Percentiles rank a stretch among this genome's conserved stretches.
Conservation (phyloP, 1,140 invertebrate genomes). For the Penaeus japonicus region DNA sequence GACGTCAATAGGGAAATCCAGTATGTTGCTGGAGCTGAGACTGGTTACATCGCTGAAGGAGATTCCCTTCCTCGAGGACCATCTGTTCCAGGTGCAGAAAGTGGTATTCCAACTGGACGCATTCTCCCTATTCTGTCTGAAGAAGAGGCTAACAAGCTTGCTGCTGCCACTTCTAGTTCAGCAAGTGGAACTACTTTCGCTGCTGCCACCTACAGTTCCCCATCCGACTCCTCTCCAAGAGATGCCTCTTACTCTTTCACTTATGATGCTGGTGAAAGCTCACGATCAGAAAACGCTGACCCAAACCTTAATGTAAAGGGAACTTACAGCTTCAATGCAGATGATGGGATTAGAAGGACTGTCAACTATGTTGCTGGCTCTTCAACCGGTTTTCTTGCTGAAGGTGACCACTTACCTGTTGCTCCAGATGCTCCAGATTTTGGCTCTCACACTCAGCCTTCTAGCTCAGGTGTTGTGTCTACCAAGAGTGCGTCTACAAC, state of each 20-base stretch:
- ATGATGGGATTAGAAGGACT: constrained; percentile 60
- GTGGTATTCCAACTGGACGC: constrained; percentile 37
- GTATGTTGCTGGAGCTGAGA: constrained; percentile 15
- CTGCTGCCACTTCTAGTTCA: constrained; percentile 13
- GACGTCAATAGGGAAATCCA: neutral
- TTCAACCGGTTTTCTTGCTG: constrained; percentile 49
- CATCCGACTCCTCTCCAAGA: neutral
- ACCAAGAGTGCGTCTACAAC: neutral
- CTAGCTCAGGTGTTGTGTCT: neutral
- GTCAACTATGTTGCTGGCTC: constrained; percentile 63
- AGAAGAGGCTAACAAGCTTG: constrained; percentile 26
- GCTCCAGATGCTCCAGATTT: neutral
- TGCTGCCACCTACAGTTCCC: neutral
- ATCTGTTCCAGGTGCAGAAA: constrained; percentile 30
- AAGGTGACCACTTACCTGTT: constrained; percentile 43
- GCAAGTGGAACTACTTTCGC: neutral
- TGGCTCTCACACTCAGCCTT: neutral
- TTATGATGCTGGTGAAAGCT: constrained; percentile 58
- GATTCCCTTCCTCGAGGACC: constrained; percentile 31
- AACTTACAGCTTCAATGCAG: constrained; percentile 62
- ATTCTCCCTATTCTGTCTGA: constrained; percentile 22
- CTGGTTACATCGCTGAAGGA: constrained; percentile 41
- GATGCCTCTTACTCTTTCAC: constrained; percentile 50
- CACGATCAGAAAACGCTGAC: constrained; percentile 54
- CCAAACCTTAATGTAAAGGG: constrained; percentile 61